A percentile compares a stretch with the other conserved stretches of the same genome.
Evolutionary conservation across 2,888 invertebrate species (phyloP).

Genomic region (Electrophaes corylata): DNA sequence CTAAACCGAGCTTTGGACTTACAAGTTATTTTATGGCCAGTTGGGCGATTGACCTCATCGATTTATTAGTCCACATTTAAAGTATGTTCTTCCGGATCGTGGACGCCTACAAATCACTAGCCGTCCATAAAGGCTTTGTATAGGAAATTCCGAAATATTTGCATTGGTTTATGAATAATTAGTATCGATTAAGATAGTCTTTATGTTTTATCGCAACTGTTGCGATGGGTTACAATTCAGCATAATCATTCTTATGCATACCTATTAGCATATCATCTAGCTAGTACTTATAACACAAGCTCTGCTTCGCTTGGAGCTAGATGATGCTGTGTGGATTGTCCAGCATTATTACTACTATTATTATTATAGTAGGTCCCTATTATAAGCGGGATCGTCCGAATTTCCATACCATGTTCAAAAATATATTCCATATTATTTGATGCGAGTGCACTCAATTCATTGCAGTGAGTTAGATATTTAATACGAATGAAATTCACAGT

Average conservation of each 20-base stretch:
- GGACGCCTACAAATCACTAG: conserved; percentile 60
- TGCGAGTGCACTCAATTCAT: not conserved
- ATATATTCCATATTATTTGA: not conserved
- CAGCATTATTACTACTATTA: too few species aligned
- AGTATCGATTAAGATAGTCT: conserved; percentile 55
- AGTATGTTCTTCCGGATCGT: conserved; percentile 60
- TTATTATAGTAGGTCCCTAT: too few species aligned
- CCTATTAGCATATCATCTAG: too few species aligned
- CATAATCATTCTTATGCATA: not conserved
- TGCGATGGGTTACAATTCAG: not conserved
- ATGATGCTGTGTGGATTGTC: too few species aligned
- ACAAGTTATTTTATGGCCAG: conserved; percentile 48
- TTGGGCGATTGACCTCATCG: conserved; percentile 61
- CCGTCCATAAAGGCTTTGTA: conserved; percentile 49
- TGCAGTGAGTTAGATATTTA: not conserved
- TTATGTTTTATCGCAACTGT: conserved; percentile 28
- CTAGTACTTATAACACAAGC: too few species aligned
- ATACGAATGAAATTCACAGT: too few species aligned
- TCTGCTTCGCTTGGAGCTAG: too few species aligned
- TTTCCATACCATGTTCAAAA: not conserved
- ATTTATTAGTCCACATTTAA: conserved; percentile 51
- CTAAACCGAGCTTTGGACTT: conserved; percentile 10
- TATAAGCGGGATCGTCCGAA: too few species aligned
- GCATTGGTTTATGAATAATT: conserved; percentile 53
- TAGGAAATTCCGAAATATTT: conserved; percentile 62